A percentile compares a stretch with the other conserved stretches of the same genome.
phyloP scores from a whole-genome alignment of 2,113 vertebrate genomes.

The Macroglossus sobrinus region DNA sequence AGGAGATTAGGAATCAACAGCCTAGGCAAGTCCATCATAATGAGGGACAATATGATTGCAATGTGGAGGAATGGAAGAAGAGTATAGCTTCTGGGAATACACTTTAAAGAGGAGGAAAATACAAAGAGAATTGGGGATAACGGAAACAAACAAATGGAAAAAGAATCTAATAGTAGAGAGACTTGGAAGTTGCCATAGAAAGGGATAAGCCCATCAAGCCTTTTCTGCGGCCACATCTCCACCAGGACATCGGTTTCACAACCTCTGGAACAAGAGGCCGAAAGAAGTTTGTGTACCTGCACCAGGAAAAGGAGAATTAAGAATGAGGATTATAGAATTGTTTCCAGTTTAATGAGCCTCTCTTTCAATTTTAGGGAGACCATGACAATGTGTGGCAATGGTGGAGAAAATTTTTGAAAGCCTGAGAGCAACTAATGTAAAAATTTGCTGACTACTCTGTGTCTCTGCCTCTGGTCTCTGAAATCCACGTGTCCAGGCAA shows the following conservation, averaged over 20 bases:
- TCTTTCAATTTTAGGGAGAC: not conserved
- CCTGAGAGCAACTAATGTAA: not conserved
- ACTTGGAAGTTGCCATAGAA: not conserved
- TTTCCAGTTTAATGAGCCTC: not conserved
- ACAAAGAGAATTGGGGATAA: not conserved
- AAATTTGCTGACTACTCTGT: not conserved
- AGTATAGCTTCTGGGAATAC: not conserved
- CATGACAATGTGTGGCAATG: not conserved
- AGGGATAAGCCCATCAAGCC: not conserved
- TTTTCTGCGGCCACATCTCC: not conserved
- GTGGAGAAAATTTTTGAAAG: not conserved
- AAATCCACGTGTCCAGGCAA: not conserved
- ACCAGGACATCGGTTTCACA: not conserved
- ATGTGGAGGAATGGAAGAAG: not conserved
- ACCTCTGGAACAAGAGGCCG: not conserved
- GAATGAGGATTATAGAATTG: not conserved
- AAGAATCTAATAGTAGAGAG: not conserved
- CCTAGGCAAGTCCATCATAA: not conserved
- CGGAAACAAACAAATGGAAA: not conserved
- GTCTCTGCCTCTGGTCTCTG: not conserved
- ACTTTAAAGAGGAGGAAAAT: not conserved
- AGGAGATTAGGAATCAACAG: not conserved
- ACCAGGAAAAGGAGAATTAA: not conserved
- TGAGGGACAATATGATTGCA: not conserved
- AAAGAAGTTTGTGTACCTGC: not conserved